These are phyloP conservation scores for Beris chalybata DNA, from an alignment of 2,888 invertebrate genomes.

Conservation along the genomic window DNA sequence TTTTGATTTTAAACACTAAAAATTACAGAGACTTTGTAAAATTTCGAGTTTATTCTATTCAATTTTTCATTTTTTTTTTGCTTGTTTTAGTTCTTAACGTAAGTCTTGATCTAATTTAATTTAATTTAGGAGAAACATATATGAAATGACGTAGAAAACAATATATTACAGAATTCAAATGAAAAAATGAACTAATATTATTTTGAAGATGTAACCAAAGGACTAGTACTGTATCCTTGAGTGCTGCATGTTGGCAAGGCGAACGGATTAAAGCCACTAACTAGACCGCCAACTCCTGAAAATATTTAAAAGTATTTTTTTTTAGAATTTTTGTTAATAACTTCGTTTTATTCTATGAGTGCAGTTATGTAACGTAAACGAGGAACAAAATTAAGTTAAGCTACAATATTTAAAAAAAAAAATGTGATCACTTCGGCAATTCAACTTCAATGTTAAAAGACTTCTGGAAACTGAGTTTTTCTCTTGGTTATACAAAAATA, in stretches of 20 bases:
- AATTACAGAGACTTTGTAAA: not conserved
- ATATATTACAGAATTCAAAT: not conserved
- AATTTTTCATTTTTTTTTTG: not conserved
- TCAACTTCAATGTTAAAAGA: no score
- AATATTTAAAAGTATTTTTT: slow-evolving; percentile 33
- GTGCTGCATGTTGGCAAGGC: slow-evolving; percentile 86
- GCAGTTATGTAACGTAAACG: not conserved
- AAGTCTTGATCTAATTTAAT: no score
- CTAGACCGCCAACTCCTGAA: slow-evolving; percentile 75
- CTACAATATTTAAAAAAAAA: slow-evolving; percentile 24
- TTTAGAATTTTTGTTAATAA: no score
- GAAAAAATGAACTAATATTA: slow-evolving; percentile 56
- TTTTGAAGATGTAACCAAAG: slow-evolving; percentile 77
- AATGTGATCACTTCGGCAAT: not conserved
- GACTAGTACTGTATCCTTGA: slow-evolving; percentile 77
- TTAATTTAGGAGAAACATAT: no score
- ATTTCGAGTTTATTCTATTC: not conserved
- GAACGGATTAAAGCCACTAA: slow-evolving; percentile 91
- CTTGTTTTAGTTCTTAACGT: not conserved
- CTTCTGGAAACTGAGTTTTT: no score
- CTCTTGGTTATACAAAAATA: no score
- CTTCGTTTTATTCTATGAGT: slow-evolving; percentile 6
- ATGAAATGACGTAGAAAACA: no score
- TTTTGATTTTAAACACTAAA: no score
- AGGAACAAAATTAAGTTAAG: not conserved